Evolutionary conservation across 2,888 invertebrate species (phyloP).

Genomic region (Cremastinae sp.): DNA sequence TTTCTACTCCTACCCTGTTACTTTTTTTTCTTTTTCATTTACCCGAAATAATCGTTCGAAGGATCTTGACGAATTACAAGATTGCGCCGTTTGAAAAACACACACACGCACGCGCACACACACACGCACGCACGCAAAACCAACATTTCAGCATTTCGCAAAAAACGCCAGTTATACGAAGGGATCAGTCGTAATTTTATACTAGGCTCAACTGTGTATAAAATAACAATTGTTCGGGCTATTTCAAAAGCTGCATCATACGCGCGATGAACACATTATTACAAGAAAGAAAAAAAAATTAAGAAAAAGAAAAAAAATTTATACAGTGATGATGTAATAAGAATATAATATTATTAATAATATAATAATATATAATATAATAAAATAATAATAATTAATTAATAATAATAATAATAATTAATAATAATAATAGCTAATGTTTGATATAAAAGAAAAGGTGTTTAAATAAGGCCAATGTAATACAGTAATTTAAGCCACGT

Average conservation of each 20-base stretch:
- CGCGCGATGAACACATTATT: conserved; percentile 74
- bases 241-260: conserved; percentile 66
- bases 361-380: conserved; percentile 66
- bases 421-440: conserved; percentile 71
- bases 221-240: conserved; percentile 62
- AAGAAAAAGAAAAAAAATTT: conserved; percentile 62
- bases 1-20: conserved; percentile 9
- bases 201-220: conserved; percentile 27
- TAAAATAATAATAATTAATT: conserved; percentile 70
- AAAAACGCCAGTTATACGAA: conserved; percentile 40
- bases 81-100: conserved; percentile 3
- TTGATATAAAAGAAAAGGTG: conserved; percentile 70
- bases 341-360: conserved; percentile 52
- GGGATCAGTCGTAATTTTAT: conserved; percentile 1
- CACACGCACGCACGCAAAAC: conserved; percentile 28
- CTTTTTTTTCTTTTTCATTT: neutral
- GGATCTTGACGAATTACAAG: neutral
- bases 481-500: conserved; percentile 74
- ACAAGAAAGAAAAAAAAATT: conserved; percentile 62
- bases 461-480: conserved; percentile 63
- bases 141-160: conserved; percentile 39
- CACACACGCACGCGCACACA: conserved; percentile 2
- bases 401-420: conserved; percentile 66
- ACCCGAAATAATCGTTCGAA: conserved; percentile 5
- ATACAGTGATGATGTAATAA: conserved; percentile 63